A percentile compares a stretch with the other conserved stretches of the same genome.
Evolutionary conservation across 1,140 invertebrate species (phyloP).

Genomic region (Nixonia krombeini): DNA sequence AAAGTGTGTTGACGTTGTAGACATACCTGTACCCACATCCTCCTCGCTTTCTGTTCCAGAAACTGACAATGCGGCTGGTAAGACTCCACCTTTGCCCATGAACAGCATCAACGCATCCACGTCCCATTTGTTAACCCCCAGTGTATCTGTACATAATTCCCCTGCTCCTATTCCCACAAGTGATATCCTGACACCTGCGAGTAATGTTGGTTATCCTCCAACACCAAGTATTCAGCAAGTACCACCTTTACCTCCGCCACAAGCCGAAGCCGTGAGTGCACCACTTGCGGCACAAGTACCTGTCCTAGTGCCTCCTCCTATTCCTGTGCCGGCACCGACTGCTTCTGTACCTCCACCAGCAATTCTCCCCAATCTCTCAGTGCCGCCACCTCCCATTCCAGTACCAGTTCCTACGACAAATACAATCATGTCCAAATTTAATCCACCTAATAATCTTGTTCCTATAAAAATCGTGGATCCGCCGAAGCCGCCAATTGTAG

Average conservation of each 20-base stretch:
- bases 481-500: constrained; percentile 61
- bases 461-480: constrained; percentile 63
- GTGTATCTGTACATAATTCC: constrained; percentile 57
- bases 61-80: constrained; percentile 36
- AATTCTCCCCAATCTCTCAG: constrained; percentile 44
- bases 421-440: constrained; percentile 63
- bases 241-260: constrained; percentile 23
- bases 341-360: constrained; percentile 16
- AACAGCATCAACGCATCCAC: constrained; percentile 12
- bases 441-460: constrained; percentile 65
- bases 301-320: constrained; percentile 52
- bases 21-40: constrained; percentile 73
- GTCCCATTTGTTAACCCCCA: constrained; percentile 22
- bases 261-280: constrained; percentile 11
- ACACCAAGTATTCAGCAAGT: constrained; percentile 2
- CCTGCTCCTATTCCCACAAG: constrained; percentile 25
- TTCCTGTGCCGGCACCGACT: constrained; percentile 43
- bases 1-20: constrained; percentile 71
- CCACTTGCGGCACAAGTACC: constrained; percentile 50
- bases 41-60: constrained; percentile 9
- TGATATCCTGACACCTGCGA: constrained; percentile 3
- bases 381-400: constrained; percentile 39
- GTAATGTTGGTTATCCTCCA: constrained; percentile 6
- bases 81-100: constrained; percentile 63
- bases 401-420: constrained; percentile 51